A percentile compares a stretch with the other conserved stretches of the same genome.
phyloP scores from a whole-genome alignment of 2,888 invertebrate genomes.

The Molorchus minor region DNA sequence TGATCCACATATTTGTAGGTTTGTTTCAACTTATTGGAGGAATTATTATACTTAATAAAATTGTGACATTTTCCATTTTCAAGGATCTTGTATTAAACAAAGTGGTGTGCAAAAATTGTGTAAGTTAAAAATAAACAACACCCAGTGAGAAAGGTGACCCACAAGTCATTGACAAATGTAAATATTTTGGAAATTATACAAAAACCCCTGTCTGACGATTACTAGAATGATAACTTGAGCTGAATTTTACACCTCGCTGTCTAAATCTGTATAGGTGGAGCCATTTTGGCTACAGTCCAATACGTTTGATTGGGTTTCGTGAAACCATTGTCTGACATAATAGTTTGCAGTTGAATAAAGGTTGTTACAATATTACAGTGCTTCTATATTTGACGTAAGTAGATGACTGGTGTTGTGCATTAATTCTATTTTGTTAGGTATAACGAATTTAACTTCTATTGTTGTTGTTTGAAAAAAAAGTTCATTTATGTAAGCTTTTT shows the following conservation, averaged over 20 bases:
- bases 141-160: slow-evolving; percentile 7
- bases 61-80: too few relatives aligned
- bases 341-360: slow-evolving; percentile 8
- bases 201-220: slow-evolving; percentile 1
- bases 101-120: slow-evolving; percentile 19
- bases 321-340: slow-evolving; percentile 33
- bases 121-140: background rate
- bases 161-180: slow-evolving; percentile 3
- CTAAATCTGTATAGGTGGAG: slow-evolving; percentile 31
- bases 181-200: slow-evolving; percentile 24
- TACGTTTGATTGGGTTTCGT: slow-evolving; percentile 22
- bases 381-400: slow-evolving; percentile 19
- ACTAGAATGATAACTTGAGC: slow-evolving; percentile 21
- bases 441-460: too few relatives aligned
- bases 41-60: too few relatives aligned
- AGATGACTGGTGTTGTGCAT: slow-evolving; percentile 11
- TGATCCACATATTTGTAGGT: too few relatives aligned
- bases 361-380: slow-evolving; percentile 11
- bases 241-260: slow-evolving; percentile 24
- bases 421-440: slow-evolving; percentile 1
- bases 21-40: too few relatives aligned
- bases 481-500: too few relatives aligned
- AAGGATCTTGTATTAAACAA: too few relatives aligned
- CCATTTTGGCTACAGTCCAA: slow-evolving; percentile 31
- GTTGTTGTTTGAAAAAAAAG: too few relatives aligned